These are phyloP conservation scores for Melopsittacus undulatus DNA, from an alignment of 2,797 vertebrate species.

Conservation along the genomic window DNA sequence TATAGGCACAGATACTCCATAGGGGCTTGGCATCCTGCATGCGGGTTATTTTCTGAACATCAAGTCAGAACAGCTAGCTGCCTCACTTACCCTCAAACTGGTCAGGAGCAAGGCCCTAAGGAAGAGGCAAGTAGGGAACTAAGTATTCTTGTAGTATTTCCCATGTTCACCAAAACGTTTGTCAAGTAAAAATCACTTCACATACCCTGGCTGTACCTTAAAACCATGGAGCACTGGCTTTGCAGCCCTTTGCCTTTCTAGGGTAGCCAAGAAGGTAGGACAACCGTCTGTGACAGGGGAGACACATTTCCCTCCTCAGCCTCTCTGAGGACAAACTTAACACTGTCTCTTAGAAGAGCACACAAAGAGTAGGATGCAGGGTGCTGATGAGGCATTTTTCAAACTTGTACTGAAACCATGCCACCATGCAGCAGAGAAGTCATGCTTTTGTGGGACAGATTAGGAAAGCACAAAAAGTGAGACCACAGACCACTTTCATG, in stretches of 20 bases:
- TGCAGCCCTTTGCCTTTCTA: background rate
- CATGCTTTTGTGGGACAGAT: background rate
- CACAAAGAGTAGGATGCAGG: background rate
- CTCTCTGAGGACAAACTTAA: background rate
- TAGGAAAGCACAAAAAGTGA: background rate
- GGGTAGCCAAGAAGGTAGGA: background rate
- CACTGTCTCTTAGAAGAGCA: background rate
- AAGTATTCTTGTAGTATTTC: background rate
- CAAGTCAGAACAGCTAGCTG: background rate
- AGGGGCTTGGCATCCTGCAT: background rate
- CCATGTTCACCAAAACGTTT: background rate
- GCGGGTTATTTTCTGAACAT: background rate
- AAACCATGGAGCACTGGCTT: rapidly evolving
- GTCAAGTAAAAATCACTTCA: background rate
- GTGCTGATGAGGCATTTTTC: background rate
- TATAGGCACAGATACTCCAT: background rate
- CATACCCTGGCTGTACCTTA: background rate
- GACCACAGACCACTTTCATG: background rate
- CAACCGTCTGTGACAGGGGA: background rate
- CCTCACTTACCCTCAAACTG: background rate
- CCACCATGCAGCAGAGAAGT: background rate
- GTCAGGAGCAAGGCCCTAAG: background rate
- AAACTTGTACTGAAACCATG: background rate
- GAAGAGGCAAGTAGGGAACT: background rate
- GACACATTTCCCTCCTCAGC: background rate